Conservation (phyloP, 2,797 vertebrate genomes). For the Jordanella pulchra region DNA sequence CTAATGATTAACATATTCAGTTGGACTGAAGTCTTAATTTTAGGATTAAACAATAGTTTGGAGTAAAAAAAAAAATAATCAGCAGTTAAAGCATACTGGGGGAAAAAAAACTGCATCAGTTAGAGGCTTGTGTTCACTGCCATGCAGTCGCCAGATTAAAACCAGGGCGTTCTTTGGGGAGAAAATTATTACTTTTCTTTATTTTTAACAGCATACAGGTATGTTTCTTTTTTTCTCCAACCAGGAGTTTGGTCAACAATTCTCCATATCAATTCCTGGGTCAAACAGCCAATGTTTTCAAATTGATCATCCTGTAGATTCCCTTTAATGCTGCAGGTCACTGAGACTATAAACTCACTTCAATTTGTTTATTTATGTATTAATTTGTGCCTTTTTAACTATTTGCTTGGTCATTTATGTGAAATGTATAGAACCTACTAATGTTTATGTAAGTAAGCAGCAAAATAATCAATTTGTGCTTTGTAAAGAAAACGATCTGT, state of each 20-base stretch:
- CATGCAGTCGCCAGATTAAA: not conserved
- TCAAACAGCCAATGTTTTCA: not conserved
- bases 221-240: not conserved
- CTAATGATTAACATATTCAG: not conserved
- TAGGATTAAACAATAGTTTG: not conserved
- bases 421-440: not conserved
- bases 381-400: not conserved
- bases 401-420: not conserved
- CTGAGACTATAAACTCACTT: too few relatives aligned
- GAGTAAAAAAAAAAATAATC: not conserved
- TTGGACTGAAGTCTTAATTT: not conserved
- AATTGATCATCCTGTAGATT: not conserved
- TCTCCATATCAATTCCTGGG: not conserved
- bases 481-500: not conserved
- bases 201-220: not conserved
- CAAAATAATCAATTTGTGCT: not conserved
- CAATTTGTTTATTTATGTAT: not conserved
- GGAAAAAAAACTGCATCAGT: not conserved
- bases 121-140: too few relatives aligned
- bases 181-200: too few relatives aligned
- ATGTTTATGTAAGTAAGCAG: too few relatives aligned
- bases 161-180: not conserved
- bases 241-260: not conserved
- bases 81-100: too few relatives aligned
- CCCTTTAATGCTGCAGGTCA: too few relatives aligned